Evolutionary conservation across 2,888 invertebrate species (phyloP), one percentile per base, ranked within the genome.

Genomic region (Eupeodes luniger): DNA sequence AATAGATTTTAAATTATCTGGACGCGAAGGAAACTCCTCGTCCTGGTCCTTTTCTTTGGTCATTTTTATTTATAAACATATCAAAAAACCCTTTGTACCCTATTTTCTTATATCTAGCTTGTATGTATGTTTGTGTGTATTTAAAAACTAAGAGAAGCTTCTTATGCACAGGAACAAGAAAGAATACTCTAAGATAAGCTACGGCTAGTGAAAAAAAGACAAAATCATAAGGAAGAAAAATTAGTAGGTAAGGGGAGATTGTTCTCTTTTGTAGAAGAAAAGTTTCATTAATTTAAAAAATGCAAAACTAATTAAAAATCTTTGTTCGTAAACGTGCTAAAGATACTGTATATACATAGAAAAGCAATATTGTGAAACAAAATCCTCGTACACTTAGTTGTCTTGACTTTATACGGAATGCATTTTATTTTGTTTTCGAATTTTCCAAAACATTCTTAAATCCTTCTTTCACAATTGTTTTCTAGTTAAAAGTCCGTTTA

Each of bases 281-380:
- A 82, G 67, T 82, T 86, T 79, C 82, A 64, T 79, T 82, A 86
- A 82, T 82, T 86, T 79, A 79, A 82, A 81, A 59, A 82, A 86
- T 82, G 75, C 62, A 86, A 82, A 86, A 86, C 82, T 86, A 82
- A 86, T 86, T 86, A 86, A 86, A 82, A 82, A 72, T 79, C 55
- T 86, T 72, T 82, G 69, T 75, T 82, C 36, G 64, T 51, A 47
- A 79, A 77, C 77, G 74, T 81, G 79, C 75, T 82, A 62, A 27
- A 27, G 27, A 2, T 79, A 57, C 14, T 40, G 4, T 40, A 47
- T 77, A 27, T 27, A 27, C 27, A 27, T 27, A 86, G 66, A 82
- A 86, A 79, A 62, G 57, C 79, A 76, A 57, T 76, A 59, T 79
- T 44, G 44, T 57, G 47, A 59, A 47, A 77, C 81, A 81, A 67